A percentile compares a stretch with the other conserved stretches of the same genome.
Evolutionary conservation across 2,113 vertebrate genomes (phyloP).

Genomic region (Vireo altiloquus): DNA sequence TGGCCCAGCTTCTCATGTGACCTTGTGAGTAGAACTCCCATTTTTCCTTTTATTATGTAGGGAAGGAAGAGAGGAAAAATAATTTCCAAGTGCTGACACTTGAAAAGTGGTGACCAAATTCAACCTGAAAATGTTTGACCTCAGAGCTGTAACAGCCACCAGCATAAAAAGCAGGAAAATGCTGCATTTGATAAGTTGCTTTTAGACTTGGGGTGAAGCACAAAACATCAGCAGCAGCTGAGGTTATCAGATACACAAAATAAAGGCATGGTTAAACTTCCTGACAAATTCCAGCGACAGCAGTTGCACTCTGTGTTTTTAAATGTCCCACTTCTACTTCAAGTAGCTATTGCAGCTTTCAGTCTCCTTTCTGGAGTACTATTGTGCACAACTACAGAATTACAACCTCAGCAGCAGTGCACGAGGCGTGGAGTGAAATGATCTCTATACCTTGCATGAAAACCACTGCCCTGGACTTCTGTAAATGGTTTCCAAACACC

Average conservation of each 20-base stretch:
- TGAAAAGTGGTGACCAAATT: background rate
- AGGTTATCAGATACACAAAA: background rate
- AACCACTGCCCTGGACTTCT: background rate
- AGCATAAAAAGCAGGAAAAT: background rate
- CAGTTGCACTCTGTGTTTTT: background rate
- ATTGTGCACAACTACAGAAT: background rate
- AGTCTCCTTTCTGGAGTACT: background rate
- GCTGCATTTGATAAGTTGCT: background rate
- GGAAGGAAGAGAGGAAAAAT: background rate
- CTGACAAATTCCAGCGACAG: background rate
- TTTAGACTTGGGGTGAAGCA: background rate
- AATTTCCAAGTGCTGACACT: background rate
- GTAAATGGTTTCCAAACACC: background rate
- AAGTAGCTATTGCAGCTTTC: background rate
- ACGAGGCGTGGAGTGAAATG: background rate
- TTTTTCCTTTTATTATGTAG: background rate
- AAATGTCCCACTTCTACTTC: background rate
- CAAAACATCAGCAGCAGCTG: background rate
- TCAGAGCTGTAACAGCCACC: background rate
- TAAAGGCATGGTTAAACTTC: background rate
- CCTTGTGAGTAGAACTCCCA: background rate
- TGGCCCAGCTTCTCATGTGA: background rate
- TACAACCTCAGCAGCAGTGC: background rate
- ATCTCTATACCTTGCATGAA: background rate
- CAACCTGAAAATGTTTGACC: background rate